Base-by-base conservation (phyloP, 1,140 invertebrate genomes). In the Conus betulinus region DNA sequence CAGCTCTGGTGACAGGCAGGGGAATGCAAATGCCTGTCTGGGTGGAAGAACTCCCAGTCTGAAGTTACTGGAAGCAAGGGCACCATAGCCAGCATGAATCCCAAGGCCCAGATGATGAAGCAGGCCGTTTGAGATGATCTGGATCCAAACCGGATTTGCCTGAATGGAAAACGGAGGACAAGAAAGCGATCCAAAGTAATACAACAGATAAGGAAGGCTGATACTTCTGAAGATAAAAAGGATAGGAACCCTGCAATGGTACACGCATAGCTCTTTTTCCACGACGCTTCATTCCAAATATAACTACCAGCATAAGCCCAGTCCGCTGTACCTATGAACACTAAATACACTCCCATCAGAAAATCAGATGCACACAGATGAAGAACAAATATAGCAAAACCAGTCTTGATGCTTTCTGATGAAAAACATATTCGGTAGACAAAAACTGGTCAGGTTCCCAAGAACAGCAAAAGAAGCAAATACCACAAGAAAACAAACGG, bases 271-370 rank as follows among this genome's bases (percentile, higher is more conserved):
- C 71, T 76, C 20, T 13, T 0, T 76, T 76, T 76, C 71, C 71
- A 76, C 15, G 71, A 13, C 15, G 17, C 23, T 25, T 76, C 25
- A 25, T 76, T 76, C 71, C 71, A 76, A 23, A 23, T 10, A 6
- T 76, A 76, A 76, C 8, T 1, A 76, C 25, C 71, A 10, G 20
- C 20, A 76, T 76, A 76, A 23, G 23, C 20, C n/a, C 8, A 10
- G 25, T 76, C 71, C 8, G 71, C 71, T 25, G n/a, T 1, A 1
- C 71, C 71, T 10, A 76, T 25, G 20, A 17, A 1, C 8, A 23
- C 71, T n/a, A 76, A 23, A 25, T 76, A 76, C 25, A 76, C 71
- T 76, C 71, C 71, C 71, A 76, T 76, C 20, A 76, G 20, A 76
- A 76, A 25, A 25, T 76, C 71, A 25, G 71, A 23, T 10, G 23